Percentiles rank a stretch among this genome's conserved stretches.
Evolutionary conservation across 2,113 vertebrate genomes (phyloP).

Genomic region (Amblyornis subalaris): DNA sequence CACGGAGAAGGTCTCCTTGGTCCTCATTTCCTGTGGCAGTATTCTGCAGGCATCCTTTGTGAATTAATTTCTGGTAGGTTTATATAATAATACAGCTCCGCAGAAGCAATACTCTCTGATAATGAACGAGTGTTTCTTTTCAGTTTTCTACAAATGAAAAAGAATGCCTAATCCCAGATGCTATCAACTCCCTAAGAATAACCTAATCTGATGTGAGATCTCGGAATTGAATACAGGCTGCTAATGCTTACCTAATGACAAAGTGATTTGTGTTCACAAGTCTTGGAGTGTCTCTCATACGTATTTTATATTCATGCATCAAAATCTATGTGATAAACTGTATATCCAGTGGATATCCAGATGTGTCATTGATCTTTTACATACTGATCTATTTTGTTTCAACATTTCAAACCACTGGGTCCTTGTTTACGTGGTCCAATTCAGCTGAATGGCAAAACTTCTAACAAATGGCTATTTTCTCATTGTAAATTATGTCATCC

Average conservation of each 20-base stretch:
- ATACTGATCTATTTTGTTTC: background rate
- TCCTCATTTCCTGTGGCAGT: background rate
- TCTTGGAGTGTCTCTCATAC: background rate
- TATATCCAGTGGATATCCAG: background rate
- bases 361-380: background rate
- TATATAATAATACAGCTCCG: slow-evolving; percentile 46
- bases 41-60: slow-evolving; percentile 27
- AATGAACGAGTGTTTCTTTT: slow-evolving; percentile 34
- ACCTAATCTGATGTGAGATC: background rate
- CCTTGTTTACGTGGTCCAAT: background rate
- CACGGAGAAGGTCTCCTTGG: background rate
- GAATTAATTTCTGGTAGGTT: slow-evolving; percentile 57
- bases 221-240: background rate
- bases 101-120: slow-evolving; percentile 2
- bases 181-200: slow-evolving; percentile 16
- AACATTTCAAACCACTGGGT: background rate
- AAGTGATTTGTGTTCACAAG: background rate
- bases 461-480: background rate
- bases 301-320: background rate
- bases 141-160: slow-evolving; percentile 34
- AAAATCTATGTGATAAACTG: background rate
- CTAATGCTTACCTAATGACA: slow-evolving; percentile 8
- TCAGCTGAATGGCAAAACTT: background rate
- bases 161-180: slow-evolving; percentile 20
- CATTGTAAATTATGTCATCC: background rate